Evolutionary conservation across 1,140 invertebrate genomes (phyloP), one percentile per base, ranked within the genome.

Genomic region (Leptinotarsa undecemlineata): DNA sequence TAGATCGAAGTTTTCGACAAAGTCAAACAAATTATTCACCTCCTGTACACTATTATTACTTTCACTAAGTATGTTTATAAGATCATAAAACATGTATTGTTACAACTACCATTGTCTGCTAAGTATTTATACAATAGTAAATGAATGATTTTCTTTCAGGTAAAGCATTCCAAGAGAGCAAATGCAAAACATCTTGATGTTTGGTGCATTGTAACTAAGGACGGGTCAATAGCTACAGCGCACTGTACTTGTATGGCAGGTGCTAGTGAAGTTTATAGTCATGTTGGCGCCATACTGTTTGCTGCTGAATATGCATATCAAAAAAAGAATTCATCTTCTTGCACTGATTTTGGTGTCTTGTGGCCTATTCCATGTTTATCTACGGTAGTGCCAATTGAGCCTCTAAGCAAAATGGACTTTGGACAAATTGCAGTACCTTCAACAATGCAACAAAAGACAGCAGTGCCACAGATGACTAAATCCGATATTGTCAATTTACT

Each of bases 201-300:
- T 48, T 69, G 68, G 68, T 69, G 68, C 21, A 69, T 69, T 23
- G 21, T 69, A 17, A 48, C 26, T 48, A 23, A 48, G 21, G 68
- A 69, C 48, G 68, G 48, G 15, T n/a, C 68, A 48, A 42, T 69
- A 19, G 15, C 68, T 19, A 69, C 17, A n/a, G 33, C 17, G 8
- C 68, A 69, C 68, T 69, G 68, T 69, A 69, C 68, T 15, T 69
- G 68, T 48, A 47, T 69, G 68, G 68, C 68, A 69, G 68, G 68
- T 17, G 48, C 42, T 11, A 69, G 68, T 69, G 68, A 69, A 69
- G 68, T 69, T 17, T 69, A 48, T 69, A 69, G 68, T 42, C 68
- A 69, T 23, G n/a, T 69, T 48, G 68, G 33, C 20, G 68, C 42
- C 48, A 17, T 69, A 23, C 68, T 69, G 15, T 69, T 69, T 48